Conservation (phyloP, 2,797 vertebrate genomes). For the Megaceryle alcyon region DNA sequence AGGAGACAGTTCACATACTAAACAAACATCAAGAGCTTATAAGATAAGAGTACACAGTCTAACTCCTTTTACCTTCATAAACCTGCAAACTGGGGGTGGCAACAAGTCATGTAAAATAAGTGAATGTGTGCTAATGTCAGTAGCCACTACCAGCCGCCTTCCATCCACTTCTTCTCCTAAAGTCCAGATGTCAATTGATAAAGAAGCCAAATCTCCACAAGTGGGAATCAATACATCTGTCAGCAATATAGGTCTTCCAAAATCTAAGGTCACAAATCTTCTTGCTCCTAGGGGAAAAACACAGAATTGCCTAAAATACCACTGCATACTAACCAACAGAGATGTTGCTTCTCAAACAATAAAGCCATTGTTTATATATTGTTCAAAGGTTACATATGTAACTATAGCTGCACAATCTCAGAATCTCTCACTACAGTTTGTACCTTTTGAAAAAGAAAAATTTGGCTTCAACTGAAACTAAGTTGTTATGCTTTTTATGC, state of each 20-base stretch:
- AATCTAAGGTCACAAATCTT: slow-evolving; percentile 96
- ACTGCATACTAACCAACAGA: background rate
- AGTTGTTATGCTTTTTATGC: background rate
- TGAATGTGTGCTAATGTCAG: slow-evolving; percentile 98
- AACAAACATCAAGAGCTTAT: background rate
- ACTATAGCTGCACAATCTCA: background rate
- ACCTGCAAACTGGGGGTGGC: slow-evolving; percentile 96
- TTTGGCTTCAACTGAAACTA: background rate
- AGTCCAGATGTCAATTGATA: slow-evolving; percentile 99
- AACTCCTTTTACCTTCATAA: slow-evolving; percentile 91
- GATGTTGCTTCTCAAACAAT: background rate
- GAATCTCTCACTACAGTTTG: background rate
- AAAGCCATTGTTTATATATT: background rate
- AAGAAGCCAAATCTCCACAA: slow-evolving; percentile 94
- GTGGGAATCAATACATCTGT: slow-evolving; percentile 96
- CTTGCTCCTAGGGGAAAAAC: slow-evolving; percentile 87
- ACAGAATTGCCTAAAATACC: background rate
- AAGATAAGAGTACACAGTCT: background rate
- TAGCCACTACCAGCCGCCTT: slow-evolving; percentile 94
- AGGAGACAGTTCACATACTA: background rate
- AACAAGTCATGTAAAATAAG: slow-evolving; percentile 96
- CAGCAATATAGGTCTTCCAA: slow-evolving; percentile 93
- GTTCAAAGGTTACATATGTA: background rate
- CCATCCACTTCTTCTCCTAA: slow-evolving; percentile 98
- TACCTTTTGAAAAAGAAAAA: background rate